phyloP scores from a whole-genome alignment of 2,888 invertebrate species.

The Ceriagrion tenellum region DNA sequence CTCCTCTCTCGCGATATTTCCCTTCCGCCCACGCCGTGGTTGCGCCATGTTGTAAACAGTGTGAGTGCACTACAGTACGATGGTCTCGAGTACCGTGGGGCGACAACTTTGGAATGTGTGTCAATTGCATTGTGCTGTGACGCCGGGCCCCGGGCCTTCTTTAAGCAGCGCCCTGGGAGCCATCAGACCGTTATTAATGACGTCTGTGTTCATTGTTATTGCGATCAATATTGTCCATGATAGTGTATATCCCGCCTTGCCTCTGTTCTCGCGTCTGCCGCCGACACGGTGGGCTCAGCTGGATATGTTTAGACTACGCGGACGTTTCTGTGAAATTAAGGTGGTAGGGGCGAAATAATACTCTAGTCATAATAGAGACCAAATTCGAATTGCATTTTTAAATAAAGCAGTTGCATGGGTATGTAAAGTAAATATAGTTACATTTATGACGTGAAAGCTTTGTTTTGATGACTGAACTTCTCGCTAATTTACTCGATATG shows the following conservation, averaged over 20 bases:
- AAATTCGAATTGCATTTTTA: too few species aligned
- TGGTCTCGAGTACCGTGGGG: not conserved
- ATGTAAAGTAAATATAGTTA: too few species aligned
- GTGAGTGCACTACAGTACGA: not conserved
- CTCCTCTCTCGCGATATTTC: not conserved
- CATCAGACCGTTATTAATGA: not conserved
- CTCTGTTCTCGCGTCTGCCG: not conserved
- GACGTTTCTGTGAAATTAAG: not conserved
- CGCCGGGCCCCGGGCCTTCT: not conserved
- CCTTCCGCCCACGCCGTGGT: not conserved
- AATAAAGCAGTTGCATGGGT: too few species aligned
- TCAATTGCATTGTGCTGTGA: not conserved
- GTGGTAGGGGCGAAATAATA: not conserved
- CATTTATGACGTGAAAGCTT: too few species aligned
- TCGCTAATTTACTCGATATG: too few species aligned
- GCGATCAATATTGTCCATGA: constrained; percentile 29
- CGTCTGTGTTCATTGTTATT: not conserved
- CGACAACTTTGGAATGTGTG: not conserved
- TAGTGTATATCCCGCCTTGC: not conserved
- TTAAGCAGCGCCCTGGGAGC: not conserved
- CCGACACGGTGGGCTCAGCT: not conserved
- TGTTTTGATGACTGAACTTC: too few species aligned
- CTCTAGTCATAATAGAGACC: too few species aligned
- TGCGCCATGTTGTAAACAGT: not conserved
- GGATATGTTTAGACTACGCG: not conserved